Evolutionary conservation across 2,888 invertebrate species (phyloP), one percentile per base, ranked within the genome.

Genomic region (Adineta ricciae): DNA sequence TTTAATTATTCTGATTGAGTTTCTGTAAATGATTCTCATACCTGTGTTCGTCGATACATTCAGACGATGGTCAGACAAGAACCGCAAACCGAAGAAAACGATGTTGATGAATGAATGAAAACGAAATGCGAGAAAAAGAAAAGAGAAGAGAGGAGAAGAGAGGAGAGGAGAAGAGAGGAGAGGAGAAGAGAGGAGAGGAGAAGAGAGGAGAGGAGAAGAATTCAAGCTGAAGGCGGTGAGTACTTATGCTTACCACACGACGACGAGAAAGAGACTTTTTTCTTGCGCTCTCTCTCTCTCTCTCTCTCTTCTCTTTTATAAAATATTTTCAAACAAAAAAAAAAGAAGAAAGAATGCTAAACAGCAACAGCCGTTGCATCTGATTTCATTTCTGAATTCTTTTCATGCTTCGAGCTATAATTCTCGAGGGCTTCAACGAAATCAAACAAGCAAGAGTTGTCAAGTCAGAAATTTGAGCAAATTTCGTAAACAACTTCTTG

Each of bases 251-350:
- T 32, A 64, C 64, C 64, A n/a, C 32, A 64, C 32, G 64, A 64
- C 64, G 32, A 64, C 46, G 46, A 46, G 5, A 46, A 46, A 64
- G 32, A 64, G 64, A 64, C 11, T 32, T 56, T 64, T 64, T 64
- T 64, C n/a, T 64, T 27, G 27, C 64, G 27, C 27, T 56, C 27
- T 64, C 64, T 64, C 64, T 64, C 64, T 27, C 27, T 64, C 2
- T 46, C 46, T 46, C 46, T 46, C 46, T 46, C 11, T 11, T 46
- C 46, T 46, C 46, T 46, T 46, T 46, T 46, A 46, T 46, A 46
- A 64, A 64, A 64, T 64, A 64, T 64, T 64, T 64, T 64, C 64
- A 64, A 64, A 11, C n/a, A 56, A 56, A n/a, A 64, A 64, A 32
- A 64, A 52, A 64, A 56, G n/a, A 64, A 64, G 32, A 64, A 64